Evolutionary conservation across 1,140 invertebrate species (phyloP).

Genomic region (Pararge aegeria): DNA sequence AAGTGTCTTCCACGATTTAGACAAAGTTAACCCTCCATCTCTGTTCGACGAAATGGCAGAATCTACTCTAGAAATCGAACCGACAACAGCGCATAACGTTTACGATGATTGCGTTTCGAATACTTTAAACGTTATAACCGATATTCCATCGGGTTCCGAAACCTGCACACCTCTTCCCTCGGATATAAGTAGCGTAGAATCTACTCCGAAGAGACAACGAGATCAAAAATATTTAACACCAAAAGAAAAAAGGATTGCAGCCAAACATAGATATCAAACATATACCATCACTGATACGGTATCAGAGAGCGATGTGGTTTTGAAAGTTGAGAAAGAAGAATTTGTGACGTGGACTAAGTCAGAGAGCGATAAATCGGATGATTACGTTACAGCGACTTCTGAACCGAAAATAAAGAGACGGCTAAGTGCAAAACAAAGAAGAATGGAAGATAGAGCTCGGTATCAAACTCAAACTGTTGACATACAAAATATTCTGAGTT

Average conservation of each 20-base stretch:
- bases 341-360: slow-evolving; percentile 73
- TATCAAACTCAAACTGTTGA: slow-evolving; percentile 85
- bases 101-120: slow-evolving; percentile 79
- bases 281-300: slow-evolving; percentile 85
- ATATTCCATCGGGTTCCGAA: slow-evolving; percentile 70
- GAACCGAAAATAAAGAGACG: slow-evolving; percentile 55
- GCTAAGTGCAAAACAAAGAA: slow-evolving; percentile 82
- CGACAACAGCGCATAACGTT: slow-evolving; percentile 72
- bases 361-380: slow-evolving; percentile 67
- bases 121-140: slow-evolving; percentile 71
- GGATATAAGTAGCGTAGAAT: slow-evolving; percentile 84
- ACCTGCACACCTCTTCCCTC: slow-evolving; percentile 69
- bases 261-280: slow-evolving; percentile 88
- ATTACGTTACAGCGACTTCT: slow-evolving; percentile 62
- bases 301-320: slow-evolving; percentile 44
- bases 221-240: slow-evolving; percentile 82
- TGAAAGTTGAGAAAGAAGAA: slow-evolving; percentile 49
- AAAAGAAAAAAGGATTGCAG: slow-evolving; percentile 86
- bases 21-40: slow-evolving; percentile 90
- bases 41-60: slow-evolving; percentile 88
- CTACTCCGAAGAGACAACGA: slow-evolving; percentile 83
- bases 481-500: slow-evolving; percentile 51
- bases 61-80: slow-evolving; percentile 82
- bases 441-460: slow-evolving; percentile 83
- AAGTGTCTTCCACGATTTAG: slow-evolving; percentile 84